Conservation (phyloP, 2,797 vertebrate species). For the Xiphorhynchus erythropygius region DNA sequence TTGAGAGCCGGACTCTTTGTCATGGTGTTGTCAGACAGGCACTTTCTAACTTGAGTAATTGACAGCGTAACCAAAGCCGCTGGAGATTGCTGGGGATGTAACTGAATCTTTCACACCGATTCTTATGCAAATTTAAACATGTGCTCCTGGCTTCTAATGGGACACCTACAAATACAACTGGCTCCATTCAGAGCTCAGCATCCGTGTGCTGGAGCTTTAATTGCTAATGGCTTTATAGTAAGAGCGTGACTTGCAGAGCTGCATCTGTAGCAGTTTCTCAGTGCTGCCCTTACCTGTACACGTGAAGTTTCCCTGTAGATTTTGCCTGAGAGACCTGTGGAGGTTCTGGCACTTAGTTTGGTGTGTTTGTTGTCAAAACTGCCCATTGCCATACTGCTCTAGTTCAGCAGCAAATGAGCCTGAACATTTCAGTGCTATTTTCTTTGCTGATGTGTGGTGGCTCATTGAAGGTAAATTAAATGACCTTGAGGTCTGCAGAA, state of each 20-base stretch:
- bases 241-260: neutral
- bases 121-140: slow-evolving; percentile 43
- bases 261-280: neutral
- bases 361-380: neutral
- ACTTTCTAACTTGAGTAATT: neutral
- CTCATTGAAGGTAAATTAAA: neutral
- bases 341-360: neutral
- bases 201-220: neutral
- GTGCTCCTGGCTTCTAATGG: slow-evolving; percentile 11
- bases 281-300: neutral
- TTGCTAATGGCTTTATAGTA: neutral
- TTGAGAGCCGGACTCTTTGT: neutral
- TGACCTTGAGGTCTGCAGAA: neutral
- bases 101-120: slow-evolving; percentile 48
- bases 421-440: neutral
- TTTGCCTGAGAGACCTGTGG: neutral
- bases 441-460: neutral
- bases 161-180: neutral
- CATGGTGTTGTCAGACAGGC: neutral
- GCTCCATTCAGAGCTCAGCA: neutral
- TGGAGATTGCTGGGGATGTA: slow-evolving; percentile 25
- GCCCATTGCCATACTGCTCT: neutral
- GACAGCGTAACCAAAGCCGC: neutral
- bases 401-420: neutral
- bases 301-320: accelerated